These are phyloP conservation scores for Erpobdella octoculata DNA, from an alignment of 2,888 invertebrate genomes.

Conservation along the genomic window DNA sequence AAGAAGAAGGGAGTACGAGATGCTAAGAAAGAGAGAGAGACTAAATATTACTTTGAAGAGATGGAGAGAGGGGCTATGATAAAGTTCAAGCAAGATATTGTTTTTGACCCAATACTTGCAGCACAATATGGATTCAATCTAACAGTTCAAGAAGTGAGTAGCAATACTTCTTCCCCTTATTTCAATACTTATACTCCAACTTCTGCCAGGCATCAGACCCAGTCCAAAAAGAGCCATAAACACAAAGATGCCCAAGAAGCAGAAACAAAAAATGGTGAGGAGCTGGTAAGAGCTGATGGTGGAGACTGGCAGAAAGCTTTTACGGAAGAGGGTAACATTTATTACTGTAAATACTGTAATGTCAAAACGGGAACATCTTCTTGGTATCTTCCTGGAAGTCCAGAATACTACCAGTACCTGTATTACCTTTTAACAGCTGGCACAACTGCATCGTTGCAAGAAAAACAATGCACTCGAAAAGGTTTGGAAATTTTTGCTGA, in stretches of 20 bases:
- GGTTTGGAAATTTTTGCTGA: no score
- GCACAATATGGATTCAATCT: slow-evolving; percentile 56
- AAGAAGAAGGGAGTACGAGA: slow-evolving; percentile 74
- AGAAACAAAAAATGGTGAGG: no score
- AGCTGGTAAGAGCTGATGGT: background rate
- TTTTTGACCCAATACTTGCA: slow-evolving; percentile 54
- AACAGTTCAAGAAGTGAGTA: no score
- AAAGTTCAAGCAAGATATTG: slow-evolving; percentile 77
- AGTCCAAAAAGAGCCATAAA: background rate
- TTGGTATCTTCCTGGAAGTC: slow-evolving; percentile 8
- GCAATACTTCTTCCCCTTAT: no score
- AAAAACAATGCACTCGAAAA: no score
- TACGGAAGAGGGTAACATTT: slow-evolving; percentile 68
- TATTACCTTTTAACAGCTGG: no score
- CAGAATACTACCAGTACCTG: slow-evolving; percentile 4
- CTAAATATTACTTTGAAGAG: slow-evolving; percentile 68
- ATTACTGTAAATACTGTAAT: slow-evolving; percentile 88
- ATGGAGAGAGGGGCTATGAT: slow-evolving; percentile 88
- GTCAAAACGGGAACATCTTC: slow-evolving; percentile 57
- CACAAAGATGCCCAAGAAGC: background rate
- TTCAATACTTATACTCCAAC: no score
- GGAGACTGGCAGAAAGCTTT: slow-evolving; percentile 71
- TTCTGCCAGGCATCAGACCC: no score
- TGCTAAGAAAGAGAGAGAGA: slow-evolving; percentile 68
- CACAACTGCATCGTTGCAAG: no score